Conservation (phyloP, 2,888 invertebrate genomes). For the Cremastinae sp. region DNA sequence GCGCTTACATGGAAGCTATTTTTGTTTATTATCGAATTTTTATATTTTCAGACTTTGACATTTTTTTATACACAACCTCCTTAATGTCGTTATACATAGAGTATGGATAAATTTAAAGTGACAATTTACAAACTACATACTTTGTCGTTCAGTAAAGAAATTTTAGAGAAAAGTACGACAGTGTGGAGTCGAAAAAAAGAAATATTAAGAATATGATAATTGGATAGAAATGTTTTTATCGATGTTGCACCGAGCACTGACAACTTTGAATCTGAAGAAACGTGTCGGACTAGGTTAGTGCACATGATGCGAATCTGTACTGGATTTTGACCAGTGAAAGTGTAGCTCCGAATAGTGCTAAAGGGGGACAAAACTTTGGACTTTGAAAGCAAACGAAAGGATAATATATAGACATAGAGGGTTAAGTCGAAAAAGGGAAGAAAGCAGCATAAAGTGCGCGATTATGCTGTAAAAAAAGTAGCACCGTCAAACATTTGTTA, state of each 20-base stretch:
- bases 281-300: conserved; percentile 54
- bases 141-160: background rate
- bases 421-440: conserved; percentile 27
- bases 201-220: too few species aligned
- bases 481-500: conserved; percentile 65
- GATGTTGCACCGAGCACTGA: conserved; percentile 19
- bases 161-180: too few species aligned
- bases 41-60: too few species aligned
- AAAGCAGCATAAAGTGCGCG: conserved; percentile 59
- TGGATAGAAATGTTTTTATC: conserved; percentile 53
- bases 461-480: conserved; percentile 71
- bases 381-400: conserved; percentile 9
- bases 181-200: too few species aligned
- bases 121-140: too few species aligned
- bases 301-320: conserved; percentile 32
- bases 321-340: conserved; percentile 7
- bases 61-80: too few species aligned
- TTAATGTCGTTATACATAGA: too few species aligned
- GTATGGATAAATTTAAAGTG: too few species aligned
- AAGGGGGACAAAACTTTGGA: conserved; percentile 24
- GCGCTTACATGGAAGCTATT: too few species aligned
- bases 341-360: conserved; percentile 1
- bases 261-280: conserved; percentile 27
- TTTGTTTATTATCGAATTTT: too few species aligned
- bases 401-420: conserved; percentile 8